A percentile compares a stretch with the other conserved stretches of the same genome.
These are phyloP conservation scores for Idris sp. DNA, from an alignment of 1,140 invertebrate species.

Conservation along the genomic window DNA sequence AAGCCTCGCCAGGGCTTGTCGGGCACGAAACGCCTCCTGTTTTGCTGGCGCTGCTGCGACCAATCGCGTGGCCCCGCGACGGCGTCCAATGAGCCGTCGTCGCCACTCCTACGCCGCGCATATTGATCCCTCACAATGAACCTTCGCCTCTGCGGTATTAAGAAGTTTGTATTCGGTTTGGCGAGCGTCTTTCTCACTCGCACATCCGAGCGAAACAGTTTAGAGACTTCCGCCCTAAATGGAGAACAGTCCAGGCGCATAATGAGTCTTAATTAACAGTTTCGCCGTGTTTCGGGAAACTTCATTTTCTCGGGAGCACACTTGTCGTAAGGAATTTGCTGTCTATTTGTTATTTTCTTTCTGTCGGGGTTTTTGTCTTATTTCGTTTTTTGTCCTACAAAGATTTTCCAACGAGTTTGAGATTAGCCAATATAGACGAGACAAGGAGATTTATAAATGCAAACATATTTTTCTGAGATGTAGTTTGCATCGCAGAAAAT, in stretches of 20 bases:
- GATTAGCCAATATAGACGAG: no score
- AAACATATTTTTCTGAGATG: no score
- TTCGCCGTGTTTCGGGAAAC: slow-evolving; percentile 75
- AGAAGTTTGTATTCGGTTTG: slow-evolving; percentile 74
- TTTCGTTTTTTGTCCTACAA: no score
- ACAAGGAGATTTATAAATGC: no score
- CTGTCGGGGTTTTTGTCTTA: no score
- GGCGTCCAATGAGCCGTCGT: slow-evolving; percentile 72
- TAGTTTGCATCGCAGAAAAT: no score
- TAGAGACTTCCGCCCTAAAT: slow-evolving; percentile 56
- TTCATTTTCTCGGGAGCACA: slow-evolving; percentile 76
- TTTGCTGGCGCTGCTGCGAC: slow-evolving; percentile 71
- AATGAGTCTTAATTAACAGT: slow-evolving; percentile 80
- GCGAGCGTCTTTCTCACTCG: slow-evolving; percentile 53
- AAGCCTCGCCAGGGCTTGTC: slow-evolving; percentile 35
- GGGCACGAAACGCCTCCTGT: slow-evolving; percentile 73
- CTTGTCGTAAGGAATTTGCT: no score
- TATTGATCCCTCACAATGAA: slow-evolving; percentile 78
- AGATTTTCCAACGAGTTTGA: no score
- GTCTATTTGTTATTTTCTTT: no score
- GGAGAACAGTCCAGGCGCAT: slow-evolving; percentile 65
- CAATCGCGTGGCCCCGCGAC: slow-evolving; percentile 67
- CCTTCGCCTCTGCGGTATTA: slow-evolving; percentile 70
- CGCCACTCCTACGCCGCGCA: slow-evolving; percentile 76
- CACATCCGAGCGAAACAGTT: slow-evolving; percentile 37